phyloP scores from a whole-genome alignment of 2,113 vertebrate species.

The Aplodontia rufa region DNA sequence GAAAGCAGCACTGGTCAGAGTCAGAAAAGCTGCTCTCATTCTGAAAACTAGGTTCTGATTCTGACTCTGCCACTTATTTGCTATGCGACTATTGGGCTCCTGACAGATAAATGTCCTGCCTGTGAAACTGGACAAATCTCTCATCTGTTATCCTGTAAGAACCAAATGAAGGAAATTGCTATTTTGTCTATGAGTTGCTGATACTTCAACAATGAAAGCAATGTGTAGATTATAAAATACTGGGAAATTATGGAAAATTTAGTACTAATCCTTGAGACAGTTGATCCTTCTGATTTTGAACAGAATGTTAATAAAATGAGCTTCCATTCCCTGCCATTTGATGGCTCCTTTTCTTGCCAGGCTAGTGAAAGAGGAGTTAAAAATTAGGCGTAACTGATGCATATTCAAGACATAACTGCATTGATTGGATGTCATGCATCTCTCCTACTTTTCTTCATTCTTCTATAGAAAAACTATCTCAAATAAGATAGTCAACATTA shows the following conservation, averaged over 20 bases:
- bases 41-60: not conserved
- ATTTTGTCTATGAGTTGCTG: not conserved
- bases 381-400: not conserved
- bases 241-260: constrained; percentile 19
- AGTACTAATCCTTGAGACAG: not conserved
- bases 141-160: not conserved
- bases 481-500: not conserved
- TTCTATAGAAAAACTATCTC: not conserved
- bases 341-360: not conserved
- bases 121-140: not conserved
- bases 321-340: constrained; percentile 1
- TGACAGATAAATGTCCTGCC: not conserved
- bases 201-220: not conserved
- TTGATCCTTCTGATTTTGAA: constrained; percentile 16
- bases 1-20: not conserved
- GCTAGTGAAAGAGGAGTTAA: not conserved
- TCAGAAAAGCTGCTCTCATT: not conserved
- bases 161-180: constrained; percentile 18
- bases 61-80: not conserved
- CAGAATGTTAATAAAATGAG: not conserved
- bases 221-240: constrained; percentile 11
- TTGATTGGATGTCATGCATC: not conserved
- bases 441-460: not conserved
- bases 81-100: not conserved
- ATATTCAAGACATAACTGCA: not conserved